Evolutionary conservation across 1,140 invertebrate species (phyloP), one percentile per base, ranked within the genome.

Genomic region (Mizuhopecten yessoensis): DNA sequence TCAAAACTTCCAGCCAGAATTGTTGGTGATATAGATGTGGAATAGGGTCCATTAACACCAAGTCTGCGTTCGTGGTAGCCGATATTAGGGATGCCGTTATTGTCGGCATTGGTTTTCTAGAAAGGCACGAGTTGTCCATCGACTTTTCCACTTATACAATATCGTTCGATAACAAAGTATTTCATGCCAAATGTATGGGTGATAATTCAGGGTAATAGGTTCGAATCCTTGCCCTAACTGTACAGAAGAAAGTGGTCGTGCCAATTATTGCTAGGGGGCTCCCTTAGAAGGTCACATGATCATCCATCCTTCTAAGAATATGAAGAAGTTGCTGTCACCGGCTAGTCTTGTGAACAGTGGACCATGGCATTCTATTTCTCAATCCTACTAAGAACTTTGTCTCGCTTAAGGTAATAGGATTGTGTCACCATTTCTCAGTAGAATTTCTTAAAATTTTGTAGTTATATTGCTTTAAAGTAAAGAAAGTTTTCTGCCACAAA

Each of bases 41-140:
- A 39, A 86, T 89, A 57, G 89, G 89, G 29, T 39, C 86, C 10
- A 86, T 86, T 34, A 86, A 89, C 36, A 89, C 57, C 86, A 89
- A 86, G 39, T 34, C 34, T 20, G 75, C 34, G 2, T n/a, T 39
- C 34, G 7, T 36, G n/a, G 75, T 89, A 0, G 88, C 34, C 0
- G 20, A 86, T 33, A 89, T 89, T 34, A 10, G 45, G 34, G 88
- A 86, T n/a, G 2, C 39, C 33, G 49, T 89, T 7, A 86, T 86
- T 9, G 3, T 89, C 2, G 88, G 49, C 34, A 34, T 89, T 34
- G 88, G 86, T 89, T 86, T 89, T 49, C 88, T 86, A 1, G 33
- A 89, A 23, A 49, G 34, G 42, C 36, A 75, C 45, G 29, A 89
- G 13, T 34, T 75, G 15, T 20, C 34, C 29, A 89, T 89, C 33